Conservation (phyloP, 2,797 vertebrate species). For the Diplodus puntazzo region DNA sequence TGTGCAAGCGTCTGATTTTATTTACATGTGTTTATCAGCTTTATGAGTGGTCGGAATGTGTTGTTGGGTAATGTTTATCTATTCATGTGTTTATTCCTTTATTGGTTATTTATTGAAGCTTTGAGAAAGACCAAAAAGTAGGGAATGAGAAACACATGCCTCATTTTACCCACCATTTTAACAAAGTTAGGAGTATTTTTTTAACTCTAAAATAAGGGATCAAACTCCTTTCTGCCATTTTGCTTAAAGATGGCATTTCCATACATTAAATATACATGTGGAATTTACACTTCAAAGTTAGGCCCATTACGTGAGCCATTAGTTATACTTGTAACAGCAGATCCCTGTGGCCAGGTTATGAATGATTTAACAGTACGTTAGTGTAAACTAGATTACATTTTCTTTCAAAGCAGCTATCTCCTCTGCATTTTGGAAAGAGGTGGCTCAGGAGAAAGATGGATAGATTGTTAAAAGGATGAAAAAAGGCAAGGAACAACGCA, state of each 20-base stretch:
- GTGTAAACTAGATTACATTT: constrained; percentile 92
- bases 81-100: constrained; percentile 22
- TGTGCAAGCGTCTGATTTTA: constrained; percentile 87
- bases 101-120: constrained; percentile 38
- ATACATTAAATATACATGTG: constrained; percentile 96
- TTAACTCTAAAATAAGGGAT: constrained; percentile 59
- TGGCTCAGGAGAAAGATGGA: constrained; percentile 59
- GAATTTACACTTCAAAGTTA: constrained; percentile 98
- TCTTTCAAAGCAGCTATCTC: constrained; percentile 90
- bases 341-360: constrained; percentile 91
- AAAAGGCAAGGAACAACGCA: constrained; percentile 61
- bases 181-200: constrained; percentile 43
- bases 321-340: constrained; percentile 90
- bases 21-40: constrained; percentile 92
- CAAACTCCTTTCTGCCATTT: constrained; percentile 74
- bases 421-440: constrained; percentile 86
- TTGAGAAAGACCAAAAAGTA: constrained; percentile 28
- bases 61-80: constrained; percentile 76
- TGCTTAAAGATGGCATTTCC: constrained; percentile 87
- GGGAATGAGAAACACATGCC: constrained; percentile 34
- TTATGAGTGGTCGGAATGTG: constrained; percentile 83
- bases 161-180: constrained; percentile 28
- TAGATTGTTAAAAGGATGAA: constrained; percentile 56
- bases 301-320: constrained; percentile 94
- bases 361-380: constrained; percentile 97